phyloP scores from a whole-genome alignment of 2,113 vertebrate species.

The Laticauda laticaudata region DNA sequence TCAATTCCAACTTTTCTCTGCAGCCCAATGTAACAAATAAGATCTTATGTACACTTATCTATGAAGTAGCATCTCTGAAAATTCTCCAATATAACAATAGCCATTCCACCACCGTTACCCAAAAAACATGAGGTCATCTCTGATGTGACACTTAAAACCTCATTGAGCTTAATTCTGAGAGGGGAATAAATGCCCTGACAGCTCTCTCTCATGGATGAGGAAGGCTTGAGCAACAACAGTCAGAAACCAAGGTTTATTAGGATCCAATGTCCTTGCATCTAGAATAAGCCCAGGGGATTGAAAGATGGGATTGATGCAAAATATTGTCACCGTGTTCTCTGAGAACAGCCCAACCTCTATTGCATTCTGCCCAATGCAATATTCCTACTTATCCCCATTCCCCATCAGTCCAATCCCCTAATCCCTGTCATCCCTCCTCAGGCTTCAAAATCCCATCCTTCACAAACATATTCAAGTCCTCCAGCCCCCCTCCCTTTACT shows the following conservation, averaged over 20 bases:
- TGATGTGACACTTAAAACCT: not conserved
- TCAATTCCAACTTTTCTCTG: too few species aligned
- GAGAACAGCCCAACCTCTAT: not conserved
- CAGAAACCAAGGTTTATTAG: not conserved
- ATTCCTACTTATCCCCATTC: not conserved
- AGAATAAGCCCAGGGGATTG: not conserved
- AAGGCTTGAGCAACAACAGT: not conserved
- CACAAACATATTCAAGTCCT: not conserved
- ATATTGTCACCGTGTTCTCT: not conserved
- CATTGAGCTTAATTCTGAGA: not conserved
- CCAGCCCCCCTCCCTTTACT: not conserved
- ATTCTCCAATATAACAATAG: not conserved
- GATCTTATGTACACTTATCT: too few species aligned
- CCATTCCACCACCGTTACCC: not conserved
- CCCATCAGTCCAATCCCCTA: not conserved
- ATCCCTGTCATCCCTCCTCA: not conserved
- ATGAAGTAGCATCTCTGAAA: not conserved
- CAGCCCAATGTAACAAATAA: too few species aligned
- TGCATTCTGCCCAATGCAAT: not conserved
- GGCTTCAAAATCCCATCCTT: not conserved
- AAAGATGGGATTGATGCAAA: not conserved
- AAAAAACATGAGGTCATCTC: not conserved
- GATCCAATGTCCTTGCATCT: not conserved
- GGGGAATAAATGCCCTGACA: not conserved
- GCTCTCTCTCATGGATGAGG: not conserved